Base-by-base conservation (phyloP, 2,797 vertebrate genomes). In the Lepilemur septentrionalis region DNA sequence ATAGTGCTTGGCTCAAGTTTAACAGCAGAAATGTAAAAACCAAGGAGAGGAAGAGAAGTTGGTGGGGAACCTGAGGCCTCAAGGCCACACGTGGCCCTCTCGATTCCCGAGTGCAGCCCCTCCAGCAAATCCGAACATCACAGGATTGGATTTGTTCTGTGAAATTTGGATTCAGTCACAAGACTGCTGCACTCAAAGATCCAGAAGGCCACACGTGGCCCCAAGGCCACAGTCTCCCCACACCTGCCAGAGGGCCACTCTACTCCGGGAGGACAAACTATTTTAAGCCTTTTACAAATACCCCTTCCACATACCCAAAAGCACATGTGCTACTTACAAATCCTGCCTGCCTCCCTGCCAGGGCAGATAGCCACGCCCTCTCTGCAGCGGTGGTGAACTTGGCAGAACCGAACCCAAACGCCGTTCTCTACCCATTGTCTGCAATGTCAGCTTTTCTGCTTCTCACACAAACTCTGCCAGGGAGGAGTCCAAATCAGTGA, bases 231-330 rank as follows among this genome's bases (percentile, higher is more conserved):
- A 17, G 63, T 32, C n/a, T 65, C 63, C 61, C 61, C 30, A 63
- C 30, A 14, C 30, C 30, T n/a, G 32, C 61, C 4, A 3, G 57
- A 4, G 57, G 23, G 57, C 57, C 57, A 25, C 23, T 11, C 9
- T 10, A 59, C 57, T 43, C 93, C n/a, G 38, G 83, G 92, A 85
- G 43, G 43, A 55, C 79, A 76, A 52, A 48, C 88, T 87, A 75
- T 75, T 78, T 92, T 70, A 92, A 79, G 88, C 22, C 85, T 79
- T 86, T 90, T 69, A 86, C 75, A 81, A 92, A 96, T 57, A 59
- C 35, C 30, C 55, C 67, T 76, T 82, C 70, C 69, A 84, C 43
- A 55, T 7, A 93, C 52, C 32, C 59, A 14, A 57, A 91, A 90
- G 86, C 70, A 41, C 28, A 28, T 1, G 48, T 50, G 75, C 75